phyloP scores from a whole-genome alignment of 2,797 vertebrate genomes.

The Kryptolebias ocellatus region DNA sequence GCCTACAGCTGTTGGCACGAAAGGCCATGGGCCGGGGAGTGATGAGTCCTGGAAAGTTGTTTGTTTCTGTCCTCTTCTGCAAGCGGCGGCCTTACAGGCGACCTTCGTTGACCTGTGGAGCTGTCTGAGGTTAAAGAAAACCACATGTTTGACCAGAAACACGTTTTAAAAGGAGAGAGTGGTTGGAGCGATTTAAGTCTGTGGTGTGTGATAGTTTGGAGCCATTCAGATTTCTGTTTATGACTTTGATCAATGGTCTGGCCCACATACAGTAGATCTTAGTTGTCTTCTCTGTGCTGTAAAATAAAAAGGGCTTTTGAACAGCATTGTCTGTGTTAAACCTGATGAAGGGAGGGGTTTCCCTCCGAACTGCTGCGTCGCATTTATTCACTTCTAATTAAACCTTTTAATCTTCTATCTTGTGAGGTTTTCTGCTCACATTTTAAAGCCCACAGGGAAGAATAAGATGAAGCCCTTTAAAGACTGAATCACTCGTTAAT shows the following conservation, averaged over 20 bases:
- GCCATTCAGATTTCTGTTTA: constrained; percentile 20
- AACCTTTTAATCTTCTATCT: constrained; percentile 63
- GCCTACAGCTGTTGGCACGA: constrained; percentile 50
- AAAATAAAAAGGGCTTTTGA: constrained; percentile 33
- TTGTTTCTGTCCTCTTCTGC: constrained; percentile 28
- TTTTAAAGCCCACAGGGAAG: constrained; percentile 60
- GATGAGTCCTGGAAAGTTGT: constrained; percentile 32
- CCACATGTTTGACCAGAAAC: background rate
- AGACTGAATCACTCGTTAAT: constrained; percentile 31
- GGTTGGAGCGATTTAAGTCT: background rate
- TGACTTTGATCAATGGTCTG: constrained; percentile 16
- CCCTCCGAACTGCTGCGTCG: constrained; percentile 73
- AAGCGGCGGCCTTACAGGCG: constrained; percentile 1
- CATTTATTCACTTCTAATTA: constrained; percentile 80
- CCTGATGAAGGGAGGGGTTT: constrained; percentile 42
- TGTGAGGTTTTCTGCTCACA: constrained; percentile 64
- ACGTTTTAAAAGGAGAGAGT: background rate
- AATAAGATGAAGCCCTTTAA: constrained; percentile 45
- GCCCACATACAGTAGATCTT: constrained; percentile 10
- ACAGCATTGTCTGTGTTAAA: constrained; percentile 24
- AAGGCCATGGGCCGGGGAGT: constrained; percentile 22
- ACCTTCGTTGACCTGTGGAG: background rate
- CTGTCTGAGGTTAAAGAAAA: constrained; percentile 6
- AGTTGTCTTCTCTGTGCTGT: constrained; percentile 19
- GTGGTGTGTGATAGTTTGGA: constrained; percentile 13